Base-by-base conservation (phyloP, 35 echinoderm and acorn worm species). In the Apostichopus californicus region DNA sequence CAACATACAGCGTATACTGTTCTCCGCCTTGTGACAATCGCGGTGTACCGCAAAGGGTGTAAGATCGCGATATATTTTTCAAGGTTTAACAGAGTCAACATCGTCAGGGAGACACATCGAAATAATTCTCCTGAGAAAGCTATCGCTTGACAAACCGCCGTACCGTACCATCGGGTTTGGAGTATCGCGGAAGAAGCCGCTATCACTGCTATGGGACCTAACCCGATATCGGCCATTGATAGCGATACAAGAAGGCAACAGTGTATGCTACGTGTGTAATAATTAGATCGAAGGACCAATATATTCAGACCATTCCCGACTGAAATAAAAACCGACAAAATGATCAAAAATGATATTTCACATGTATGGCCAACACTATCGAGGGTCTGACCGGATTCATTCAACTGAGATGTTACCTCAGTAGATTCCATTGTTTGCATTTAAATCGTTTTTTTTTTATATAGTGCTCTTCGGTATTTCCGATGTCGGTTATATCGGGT, bases 41-140 rank as follows among this genome's bases (percentile, higher is more conserved):
- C 72, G 14, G 77, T 10, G 75, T 94, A 90, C 8, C 56, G 93
- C 3, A 94, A 83, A 14, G 93, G 93, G 61, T 94, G 93, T 14
- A 94, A 66, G 8, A 94, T 88, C 12, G 86, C 93, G 73, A 94
- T 68, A 24, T 94, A 94, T 79, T 88, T 87, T 18, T 94, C 87
- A 15, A 94, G 73, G 66, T 78, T 94, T 20, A 94, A 79, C 12
- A 75, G 9, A n/a, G 88, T 94, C 52, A 94, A 58, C 93, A 90
- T 94, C 6, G 88, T 13, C 13, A 94, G 87, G 12, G 93, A 94
- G 23, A 94, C 93, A 13, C 77, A 68, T 11, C 55, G 58, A 63
- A 87, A 94, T 5, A 94, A 15, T 64, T 94, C 93, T 9, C 77
- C 53, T 54, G 90, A 14, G 72, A 80, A 94, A 18, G 93, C 87